Evolutionary conservation across 2,888 invertebrate species (phyloP), one percentile per base, ranked within the genome.

Genomic region (Agrilus cyanescens): DNA sequence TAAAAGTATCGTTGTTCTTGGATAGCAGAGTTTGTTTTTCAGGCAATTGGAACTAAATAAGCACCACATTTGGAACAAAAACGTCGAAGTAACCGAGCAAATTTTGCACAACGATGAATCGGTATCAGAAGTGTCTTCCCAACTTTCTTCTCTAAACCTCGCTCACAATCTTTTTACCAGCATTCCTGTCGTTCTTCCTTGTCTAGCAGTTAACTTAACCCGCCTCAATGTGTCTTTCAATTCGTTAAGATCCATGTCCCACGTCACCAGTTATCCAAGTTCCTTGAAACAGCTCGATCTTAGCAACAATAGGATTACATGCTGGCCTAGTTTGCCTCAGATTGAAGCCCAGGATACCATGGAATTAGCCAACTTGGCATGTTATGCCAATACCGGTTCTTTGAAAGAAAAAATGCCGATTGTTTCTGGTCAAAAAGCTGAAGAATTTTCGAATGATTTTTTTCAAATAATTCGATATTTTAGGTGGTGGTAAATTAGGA

Each of bases 211-310:
- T 0, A 80, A 80, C 53, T 73, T 98, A 20, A 83, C 87, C 0
- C 72, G 89, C 32, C 74, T 98, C 12, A 94, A 94, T 62, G 78
- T 98, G 75, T 84, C 93, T 0, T 88, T 89, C 59, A 97, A 97
- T 66, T 82, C 82, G 46, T 69, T 78, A 37, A 63, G 77, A 48
- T 80, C 81, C 0, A 84, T 93, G 80, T 90, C 90, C 2, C 82
- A 83, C 57, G 85, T 95, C 42, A 88, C 88, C 10, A 85, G 86
- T 40, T 94, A 91, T 65, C 96, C 97, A 0, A 80, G 82, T 32
- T 80, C 82, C 37, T 70, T 97, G 7, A 88, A 93, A 46, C 91
- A 94, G 61, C 67, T 98, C 33, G 96, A 97, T 67, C 72, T 97
- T 31, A 90, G 91, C 37, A 87, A 90, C 62, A 96, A 95, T 66